These are phyloP conservation scores for Sebastes vulpes DNA, from an alignment of 2,797 vertebrate genomes.

Conservation along the genomic window DNA sequence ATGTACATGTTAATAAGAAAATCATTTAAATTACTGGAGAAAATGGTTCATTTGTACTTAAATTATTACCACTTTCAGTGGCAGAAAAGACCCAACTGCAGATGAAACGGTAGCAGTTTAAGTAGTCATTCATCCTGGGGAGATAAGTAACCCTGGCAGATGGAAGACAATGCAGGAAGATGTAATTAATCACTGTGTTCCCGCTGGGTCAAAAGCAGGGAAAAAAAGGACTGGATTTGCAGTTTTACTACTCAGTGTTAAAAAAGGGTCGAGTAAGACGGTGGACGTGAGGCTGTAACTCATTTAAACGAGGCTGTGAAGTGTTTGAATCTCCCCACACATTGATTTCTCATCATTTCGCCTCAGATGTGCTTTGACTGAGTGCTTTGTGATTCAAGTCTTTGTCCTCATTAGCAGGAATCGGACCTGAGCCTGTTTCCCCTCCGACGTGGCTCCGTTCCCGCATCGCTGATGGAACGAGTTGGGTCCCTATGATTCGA, in stretches of 20 bases:
- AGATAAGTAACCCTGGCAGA: slow-evolving; percentile 79
- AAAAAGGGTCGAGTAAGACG: slow-evolving; percentile 54
- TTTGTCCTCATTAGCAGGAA: slow-evolving; percentile 49
- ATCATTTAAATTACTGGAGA: slow-evolving; percentile 58
- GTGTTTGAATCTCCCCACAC: slow-evolving; percentile 46
- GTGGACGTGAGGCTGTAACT: slow-evolving; percentile 46
- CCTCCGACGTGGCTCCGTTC: slow-evolving; percentile 6
- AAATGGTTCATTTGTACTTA: slow-evolving; percentile 59
- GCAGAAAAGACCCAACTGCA: slow-evolving; percentile 44
- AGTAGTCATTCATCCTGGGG: slow-evolving; percentile 71
- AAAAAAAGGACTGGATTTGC: slow-evolving; percentile 44
- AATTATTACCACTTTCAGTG: slow-evolving; percentile 64
- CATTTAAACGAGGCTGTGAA: slow-evolving; percentile 60
- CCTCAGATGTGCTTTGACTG: slow-evolving; percentile 19
- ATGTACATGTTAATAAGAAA: slow-evolving; percentile 55
- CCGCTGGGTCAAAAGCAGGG: slow-evolving; percentile 56
- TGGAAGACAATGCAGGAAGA: slow-evolving; percentile 74
- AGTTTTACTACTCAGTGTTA: slow-evolving; percentile 63
- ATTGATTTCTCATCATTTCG: slow-evolving; percentile 65
- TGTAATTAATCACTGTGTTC: slow-evolving; percentile 77
- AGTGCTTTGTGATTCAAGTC: slow-evolving; percentile 25
- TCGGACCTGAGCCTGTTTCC: background rate
- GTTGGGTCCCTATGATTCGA: slow-evolving; percentile 27
- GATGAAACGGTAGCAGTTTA: slow-evolving; percentile 69
- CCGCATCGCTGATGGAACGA: slow-evolving; percentile 34